phyloP scores from a whole-genome alignment of 1,140 invertebrate species.

The Marisa cornuarietis region DNA sequence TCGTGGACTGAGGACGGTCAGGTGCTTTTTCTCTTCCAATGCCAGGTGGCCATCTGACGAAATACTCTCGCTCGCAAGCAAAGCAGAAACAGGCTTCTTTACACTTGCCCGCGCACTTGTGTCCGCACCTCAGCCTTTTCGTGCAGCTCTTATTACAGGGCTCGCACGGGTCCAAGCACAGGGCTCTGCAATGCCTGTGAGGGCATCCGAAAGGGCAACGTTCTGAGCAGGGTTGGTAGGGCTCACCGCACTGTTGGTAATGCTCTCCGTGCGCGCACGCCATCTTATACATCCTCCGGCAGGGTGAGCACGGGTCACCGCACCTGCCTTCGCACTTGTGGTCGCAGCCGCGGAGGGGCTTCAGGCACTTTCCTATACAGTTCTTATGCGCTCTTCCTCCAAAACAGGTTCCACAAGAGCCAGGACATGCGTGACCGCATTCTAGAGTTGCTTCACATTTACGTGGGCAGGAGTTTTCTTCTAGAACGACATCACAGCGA shows the following conservation, averaged over 20 bases:
- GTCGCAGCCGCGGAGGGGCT: conserved; percentile 58
- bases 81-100: conserved; percentile 70
- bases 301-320: conserved; percentile 71
- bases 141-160: conserved; percentile 63
- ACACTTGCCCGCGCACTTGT: conserved; percentile 72
- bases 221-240: conserved; percentile 69
- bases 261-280: conserved; percentile 73
- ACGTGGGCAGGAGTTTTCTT: conserved; percentile 26
- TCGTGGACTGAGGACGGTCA: neutral
- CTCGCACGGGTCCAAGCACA: conserved; percentile 73
- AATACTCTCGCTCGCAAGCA: neutral
- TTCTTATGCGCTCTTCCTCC: conserved; percentile 72
- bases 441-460: conserved; percentile 30
- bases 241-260: conserved; percentile 65
- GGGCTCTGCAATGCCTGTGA: conserved; percentile 70
- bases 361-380: conserved; percentile 54
- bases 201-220: conserved; percentile 63
- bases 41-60: neutral
- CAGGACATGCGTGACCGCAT: conserved; percentile 50
- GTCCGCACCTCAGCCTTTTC: conserved; percentile 68
- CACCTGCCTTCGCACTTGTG: conserved; percentile 55
- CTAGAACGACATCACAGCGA: conserved; percentile 41
- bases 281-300: conserved; percentile 71
- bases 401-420: conserved; percentile 65
- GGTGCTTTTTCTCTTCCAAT: neutral